Base-by-base conservation (phyloP, 2,113 vertebrate genomes). In the Eupsittula cactorum region DNA sequence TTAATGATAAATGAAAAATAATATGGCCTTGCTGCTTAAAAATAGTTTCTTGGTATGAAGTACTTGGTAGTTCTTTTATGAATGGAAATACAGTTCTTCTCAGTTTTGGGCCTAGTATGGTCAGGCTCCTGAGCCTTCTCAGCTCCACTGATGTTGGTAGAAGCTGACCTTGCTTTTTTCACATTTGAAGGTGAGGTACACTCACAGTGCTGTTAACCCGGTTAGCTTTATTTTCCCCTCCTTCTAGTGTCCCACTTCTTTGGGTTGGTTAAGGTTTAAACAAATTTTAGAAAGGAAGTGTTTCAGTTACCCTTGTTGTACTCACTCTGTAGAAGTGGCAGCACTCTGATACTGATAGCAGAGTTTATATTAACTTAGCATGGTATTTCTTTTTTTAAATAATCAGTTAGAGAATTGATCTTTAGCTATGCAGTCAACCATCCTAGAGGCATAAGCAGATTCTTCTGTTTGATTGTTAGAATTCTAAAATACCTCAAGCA, bases 401-500 rank as follows among this genome's bases (percentile, higher is more conserved):
- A 46, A 39, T 90, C 25, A 57, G 37, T 57, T 63, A 89, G 76
- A 35, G 27, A 82, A 47, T 46, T 65, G 52, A 28, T 73, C 97
- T 97, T 93, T 87, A 95, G 84, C 71, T 94, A 75, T 82, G 37
- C 71, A 96, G 82, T 95, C 53, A 90, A 42, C 84, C 52, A 37
- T 93, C 89, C 23, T 91, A 87, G 44, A 95, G 53, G 63, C 83
- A 64, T 93, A 94, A 95, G 37, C 78, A 89, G 75, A 46, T 70
- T 87, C 96, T 86, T 21, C 52, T 76, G 23, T 42, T 41, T 27
- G 33, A 53, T 62, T 70, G 46, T 92, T 83, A 37, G 59, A 95
- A 60, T 96, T 97, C 82, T 94, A 67, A 93, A 96, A 96, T 97
- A 97, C 59, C 65, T 97, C 93, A 96, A 96, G n/a, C 86, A 87